Base-by-base conservation (phyloP, 92 coral and sea anemone species). In the Paragorgia papillata region DNA sequence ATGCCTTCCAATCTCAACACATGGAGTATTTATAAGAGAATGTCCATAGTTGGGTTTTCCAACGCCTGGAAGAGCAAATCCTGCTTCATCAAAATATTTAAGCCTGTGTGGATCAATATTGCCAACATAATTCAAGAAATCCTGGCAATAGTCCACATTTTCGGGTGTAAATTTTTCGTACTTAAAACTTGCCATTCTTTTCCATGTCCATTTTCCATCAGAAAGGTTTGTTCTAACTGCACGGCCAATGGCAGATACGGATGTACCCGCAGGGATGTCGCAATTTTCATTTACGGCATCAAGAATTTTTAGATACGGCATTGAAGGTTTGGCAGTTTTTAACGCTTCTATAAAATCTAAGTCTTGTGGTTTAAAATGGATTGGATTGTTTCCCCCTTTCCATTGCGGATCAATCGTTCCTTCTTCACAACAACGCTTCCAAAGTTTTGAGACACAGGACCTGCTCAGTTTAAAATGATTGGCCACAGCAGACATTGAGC, bases 81-180 rank as follows among this genome's bases (percentile, higher is more conserved):
- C 89, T 26, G 62, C 54, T 75, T 81, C 89, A 66, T 85, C 89
- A 53, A 85, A 85, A 63, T 44, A 85, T 60, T 85, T 85, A n/a
- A 75, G n/a, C 69, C 53, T 57, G 34, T 64, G 75, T 21, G 86
- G 83, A 61, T 85, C 83, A 54, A 85, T 79, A 60, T 33, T 46
- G 75, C 54, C 31, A 67, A 85, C 70, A 73, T 41, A 70, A 35
- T 66, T 70, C n/a, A 70, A 48, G 58, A 57, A 85, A 69, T 80
- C 82, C 55, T 85, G 85, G 48, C 84, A 71, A 60, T 85, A 81
- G 79, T 81, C 59, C 9, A 75, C 32, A 32, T 85, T 85, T 39
- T 67, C 80, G 22, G 54, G 48, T 21, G 80, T 70, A 41, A 81
- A 81, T 25, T 60, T 75, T 20, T 75, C 69, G 46, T 14, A 9